Conservation (phyloP, 2,113 vertebrate genomes). For the Petaurus breviceps region DNA sequence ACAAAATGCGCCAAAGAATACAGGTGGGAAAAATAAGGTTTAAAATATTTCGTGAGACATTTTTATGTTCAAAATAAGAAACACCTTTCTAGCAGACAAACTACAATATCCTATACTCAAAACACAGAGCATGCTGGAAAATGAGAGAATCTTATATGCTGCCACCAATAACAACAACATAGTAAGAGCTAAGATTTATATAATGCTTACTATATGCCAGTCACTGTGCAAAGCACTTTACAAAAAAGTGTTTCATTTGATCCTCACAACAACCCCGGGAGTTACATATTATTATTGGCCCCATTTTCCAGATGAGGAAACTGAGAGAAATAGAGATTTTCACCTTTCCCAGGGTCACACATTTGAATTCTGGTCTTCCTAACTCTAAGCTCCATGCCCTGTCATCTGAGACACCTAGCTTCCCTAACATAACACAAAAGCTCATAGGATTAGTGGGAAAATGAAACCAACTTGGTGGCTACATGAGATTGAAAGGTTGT, state of each 20-base stretch:
- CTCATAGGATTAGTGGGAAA: neutral
- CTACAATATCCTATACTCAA: neutral
- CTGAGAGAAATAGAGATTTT: neutral
- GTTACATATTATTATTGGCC: neutral
- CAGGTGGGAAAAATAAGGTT: neutral
- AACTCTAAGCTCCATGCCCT: too few species aligned
- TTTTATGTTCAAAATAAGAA: neutral
- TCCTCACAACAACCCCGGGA: neutral
- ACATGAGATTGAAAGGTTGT: neutral
- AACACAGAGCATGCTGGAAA: neutral
- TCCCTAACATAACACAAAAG: neutral
- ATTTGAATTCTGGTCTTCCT: neutral
- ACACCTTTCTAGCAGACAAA: neutral
- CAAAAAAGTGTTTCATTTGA: neutral
- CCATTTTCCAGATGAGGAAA: neutral
- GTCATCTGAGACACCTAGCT: too few species aligned
- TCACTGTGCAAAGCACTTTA: neutral
- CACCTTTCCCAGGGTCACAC: neutral
- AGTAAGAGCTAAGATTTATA: neutral
- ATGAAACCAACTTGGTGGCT: neutral
- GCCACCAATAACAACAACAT: neutral
- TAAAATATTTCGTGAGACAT: neutral
- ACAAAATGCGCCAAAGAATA: neutral
- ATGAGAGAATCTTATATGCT: neutral
- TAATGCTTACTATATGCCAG: neutral